Evolutionary conservation across 2,113 vertebrate species (phyloP).

Genomic region (Ptyas mucosa): DNA sequence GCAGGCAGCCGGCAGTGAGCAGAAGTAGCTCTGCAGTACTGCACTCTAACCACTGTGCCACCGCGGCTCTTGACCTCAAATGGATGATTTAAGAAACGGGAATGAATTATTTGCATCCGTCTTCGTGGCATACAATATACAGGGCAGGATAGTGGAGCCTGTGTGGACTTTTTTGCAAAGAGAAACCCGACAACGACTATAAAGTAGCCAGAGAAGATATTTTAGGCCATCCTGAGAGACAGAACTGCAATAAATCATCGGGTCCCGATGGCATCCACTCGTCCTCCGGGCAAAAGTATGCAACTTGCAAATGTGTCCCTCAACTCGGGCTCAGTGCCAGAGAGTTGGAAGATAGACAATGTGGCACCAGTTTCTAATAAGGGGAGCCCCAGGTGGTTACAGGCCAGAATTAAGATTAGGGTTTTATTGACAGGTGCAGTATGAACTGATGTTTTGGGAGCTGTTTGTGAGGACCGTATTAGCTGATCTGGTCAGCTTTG

Average conservation of each 20-base stretch:
- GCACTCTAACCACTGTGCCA: no score
- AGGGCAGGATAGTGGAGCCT: background rate
- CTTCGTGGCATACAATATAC: background rate
- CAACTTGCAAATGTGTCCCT: background rate
- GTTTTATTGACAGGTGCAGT: background rate
- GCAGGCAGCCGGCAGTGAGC: no score
- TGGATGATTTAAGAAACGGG: background rate
- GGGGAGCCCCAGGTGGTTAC: background rate
- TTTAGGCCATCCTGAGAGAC: background rate
- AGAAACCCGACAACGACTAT: background rate
- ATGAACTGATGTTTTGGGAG: background rate
- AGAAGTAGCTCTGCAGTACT: no score
- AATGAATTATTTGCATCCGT: background rate
- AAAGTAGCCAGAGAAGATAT: background rate
- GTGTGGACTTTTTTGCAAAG: background rate
- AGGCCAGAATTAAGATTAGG: background rate
- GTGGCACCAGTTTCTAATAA: background rate
- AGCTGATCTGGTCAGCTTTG: background rate
- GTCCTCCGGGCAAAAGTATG: background rate
- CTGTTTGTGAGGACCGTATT: background rate
- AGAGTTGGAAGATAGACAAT: background rate
- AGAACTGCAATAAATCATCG: background rate
- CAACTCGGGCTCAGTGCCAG: background rate
- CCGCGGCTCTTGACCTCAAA: background rate
- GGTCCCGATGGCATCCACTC: background rate